Percentiles rank a stretch among this genome's conserved stretches.
phyloP scores from a whole-genome alignment of 2,113 vertebrate genomes.

The Chunga burmeisteri region DNA sequence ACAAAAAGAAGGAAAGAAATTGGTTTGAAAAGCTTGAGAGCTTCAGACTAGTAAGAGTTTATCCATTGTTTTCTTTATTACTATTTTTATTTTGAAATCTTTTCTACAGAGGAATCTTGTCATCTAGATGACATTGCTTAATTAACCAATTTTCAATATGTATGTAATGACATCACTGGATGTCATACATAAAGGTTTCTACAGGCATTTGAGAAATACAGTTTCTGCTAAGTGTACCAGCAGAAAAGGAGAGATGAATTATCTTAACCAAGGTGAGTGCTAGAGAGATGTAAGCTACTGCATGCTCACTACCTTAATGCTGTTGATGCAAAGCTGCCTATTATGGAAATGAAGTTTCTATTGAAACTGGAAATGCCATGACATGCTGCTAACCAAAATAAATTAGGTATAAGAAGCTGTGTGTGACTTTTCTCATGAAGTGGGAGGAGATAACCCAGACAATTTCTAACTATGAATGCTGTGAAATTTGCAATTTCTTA shows the following conservation, averaged over 20 bases:
- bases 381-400: not conserved
- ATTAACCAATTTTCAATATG: not conserved
- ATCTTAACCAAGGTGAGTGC: not conserved
- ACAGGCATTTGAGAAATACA: not conserved
- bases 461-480: not conserved
- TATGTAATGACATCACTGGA: not conserved
- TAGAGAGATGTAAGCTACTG: not conserved
- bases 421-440: not conserved
- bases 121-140: not conserved
- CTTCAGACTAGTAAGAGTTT: not conserved
- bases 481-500: not conserved
- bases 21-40: not conserved
- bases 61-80: not conserved
- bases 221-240: not conserved
- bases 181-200: not conserved
- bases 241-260: not conserved
- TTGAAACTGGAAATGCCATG: not conserved
- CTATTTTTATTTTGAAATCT: not conserved
- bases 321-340: not conserved
- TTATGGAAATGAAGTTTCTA: not conserved
- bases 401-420: not conserved
- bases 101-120: not conserved
- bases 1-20: not conserved
- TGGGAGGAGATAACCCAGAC: not conserved
- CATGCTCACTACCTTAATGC: not conserved